These are phyloP conservation scores for Chrysolina oricalcia DNA, from an alignment of 2,888 invertebrate genomes.

Conservation along the genomic window DNA sequence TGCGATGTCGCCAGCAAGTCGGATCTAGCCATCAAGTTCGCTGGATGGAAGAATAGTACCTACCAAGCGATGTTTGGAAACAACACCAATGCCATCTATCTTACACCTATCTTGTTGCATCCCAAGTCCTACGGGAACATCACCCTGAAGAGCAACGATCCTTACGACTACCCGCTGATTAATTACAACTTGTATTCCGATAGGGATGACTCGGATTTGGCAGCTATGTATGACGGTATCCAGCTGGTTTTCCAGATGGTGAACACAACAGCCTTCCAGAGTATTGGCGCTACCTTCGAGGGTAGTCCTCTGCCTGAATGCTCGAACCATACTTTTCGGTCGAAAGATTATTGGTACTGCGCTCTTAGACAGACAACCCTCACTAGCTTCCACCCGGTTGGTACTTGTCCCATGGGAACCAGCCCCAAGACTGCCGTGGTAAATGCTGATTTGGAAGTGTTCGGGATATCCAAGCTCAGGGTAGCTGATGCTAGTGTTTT, in stretches of 20 bases:
- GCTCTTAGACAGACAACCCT: constrained; percentile 66
- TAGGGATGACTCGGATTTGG: constrained; percentile 70
- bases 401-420: constrained; percentile 76
- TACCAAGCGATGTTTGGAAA: constrained; percentile 69
- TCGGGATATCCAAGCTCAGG: too few relatives aligned
- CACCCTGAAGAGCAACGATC: constrained; percentile 63
- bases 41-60: constrained; percentile 57
- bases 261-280: constrained; percentile 73
- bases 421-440: constrained; percentile 27
- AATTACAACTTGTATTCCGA: constrained; percentile 79
- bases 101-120: constrained; percentile 58
- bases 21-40: constrained; percentile 43
- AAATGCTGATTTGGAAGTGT: too few relatives aligned
- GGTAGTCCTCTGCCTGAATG: constrained; percentile 67
- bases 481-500: too few relatives aligned
- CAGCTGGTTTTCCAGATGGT: constrained; percentile 69
- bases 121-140: constrained; percentile 76
- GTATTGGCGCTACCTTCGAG: constrained; percentile 70
- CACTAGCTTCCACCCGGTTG: constrained; percentile 21
- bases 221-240: constrained; percentile 73
- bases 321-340: constrained; percentile 70
- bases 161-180: constrained; percentile 73
- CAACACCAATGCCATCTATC: constrained; percentile 40
- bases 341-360: constrained; percentile 82
- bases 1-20: constrained; percentile 4